Evolutionary conservation across 2,888 invertebrate genomes (phyloP), one percentile per base, ranked within the genome.

Genomic region (Drosophila subquinaria): DNA sequence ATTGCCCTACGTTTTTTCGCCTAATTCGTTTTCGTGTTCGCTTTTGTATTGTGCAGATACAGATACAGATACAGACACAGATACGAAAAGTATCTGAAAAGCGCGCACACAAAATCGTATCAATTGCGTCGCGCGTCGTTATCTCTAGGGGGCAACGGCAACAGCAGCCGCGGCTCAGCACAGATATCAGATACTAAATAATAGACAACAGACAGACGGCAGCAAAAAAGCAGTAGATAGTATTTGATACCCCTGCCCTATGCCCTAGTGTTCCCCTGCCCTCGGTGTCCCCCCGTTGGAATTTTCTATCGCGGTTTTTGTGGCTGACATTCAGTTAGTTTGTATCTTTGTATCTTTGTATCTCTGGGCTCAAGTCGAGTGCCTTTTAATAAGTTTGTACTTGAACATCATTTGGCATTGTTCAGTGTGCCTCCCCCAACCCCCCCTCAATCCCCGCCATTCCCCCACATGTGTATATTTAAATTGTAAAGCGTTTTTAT

Each of bases 401-500:
- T 82, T 76, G 81, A 78, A 69, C 48, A 67, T 66, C 66, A 47
- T 60, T 71, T 71, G 70, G 66, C 67, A 70, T 69, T 74, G 74
- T 48, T 63, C 33, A 60, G 45, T 43, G 27, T 6, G 27, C 27
- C 27, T 40, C 11, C 30, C 35, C 4, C 23, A 23, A 23, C 4
- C 4, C 23, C n/a, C 11, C 50, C 47, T 27, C 27, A 9, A 4
- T 15, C 36, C 8, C 30, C 13, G 5, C 15, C 3, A 17, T 47
- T n/a, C 4, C 3, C 15, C 45, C n/a, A 8, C 36, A 40, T 53
- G 36, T 56, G 51, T 55, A 51, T 47, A 73, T 84, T 84, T 75
- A 73, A 86, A 81, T 78, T 82, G 81, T 83, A 66, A 77, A 74
- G 70, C 73, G 53, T 76, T 80, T 87, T 79, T 90, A 88, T 90